Base-by-base conservation (phyloP, 2,113 vertebrate genomes). In the Bucco capensis region DNA sequence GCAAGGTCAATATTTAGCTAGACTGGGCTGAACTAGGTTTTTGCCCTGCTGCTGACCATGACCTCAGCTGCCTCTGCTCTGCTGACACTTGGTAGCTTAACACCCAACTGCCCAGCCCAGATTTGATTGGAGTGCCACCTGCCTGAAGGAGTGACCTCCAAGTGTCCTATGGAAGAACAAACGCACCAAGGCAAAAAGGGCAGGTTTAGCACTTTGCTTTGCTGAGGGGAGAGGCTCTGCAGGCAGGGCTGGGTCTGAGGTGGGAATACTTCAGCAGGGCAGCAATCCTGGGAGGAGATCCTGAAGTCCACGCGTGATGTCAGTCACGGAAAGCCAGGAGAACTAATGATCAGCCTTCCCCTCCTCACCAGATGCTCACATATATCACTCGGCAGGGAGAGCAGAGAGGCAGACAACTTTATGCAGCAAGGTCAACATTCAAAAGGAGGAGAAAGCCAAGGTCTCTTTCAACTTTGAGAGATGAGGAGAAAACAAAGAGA, bases 401-500 rank as follows among this genome's bases (percentile, higher is more conserved):
- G 87, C 64, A 79, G 57, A 19, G 9, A 88, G 75, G 12, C 90
- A 70, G 66, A 90, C 81, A 94, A 69, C 50, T 84, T 51, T n/a
- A 74, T 18, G 70, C 87, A 66, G 25, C 51, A 22, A 66, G 93
- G 84, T 82, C 89, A 89, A 4, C 75, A 58, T 57, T 87, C 75
- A 46, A 89, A 78, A 89, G 82, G 44, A 91, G 75, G 38, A 89
- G 64, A 17, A 74, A 77, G 37, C 38, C 83, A 81, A 86, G 33
- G 11, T 31, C 57, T 88, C 83, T 93, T 91, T 74, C 80, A 95
- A 80, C 92, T 90, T 74, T 40, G 3, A 66, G 74, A 84, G 65
- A 6, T 0, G 0, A n/a, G 44, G 5, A 8, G 13, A 24, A 44
- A 67, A 67, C 12, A 38, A 54, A 69, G 14, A 49, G 50, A 54